phyloP scores from a whole-genome alignment of 2,113 vertebrate genomes.

The Typhlomys cinereus region DNA sequence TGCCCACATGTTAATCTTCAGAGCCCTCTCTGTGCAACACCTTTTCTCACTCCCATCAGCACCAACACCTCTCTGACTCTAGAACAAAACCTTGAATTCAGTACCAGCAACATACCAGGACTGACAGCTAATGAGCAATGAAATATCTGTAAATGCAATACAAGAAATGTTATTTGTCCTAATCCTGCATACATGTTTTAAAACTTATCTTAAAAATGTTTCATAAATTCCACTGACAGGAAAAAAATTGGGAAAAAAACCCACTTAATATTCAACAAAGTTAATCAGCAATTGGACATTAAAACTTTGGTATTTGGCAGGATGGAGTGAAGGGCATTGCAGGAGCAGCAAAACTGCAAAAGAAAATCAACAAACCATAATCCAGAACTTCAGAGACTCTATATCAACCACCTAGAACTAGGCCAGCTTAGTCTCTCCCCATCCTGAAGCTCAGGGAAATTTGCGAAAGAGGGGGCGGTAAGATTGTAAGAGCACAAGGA shows the following conservation, averaged over 20 bases:
- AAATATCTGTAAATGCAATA: constrained; percentile 50
- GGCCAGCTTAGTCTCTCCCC: too few species aligned
- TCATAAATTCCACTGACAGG: background rate
- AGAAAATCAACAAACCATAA: too few species aligned
- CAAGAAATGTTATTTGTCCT: constrained; percentile 26
- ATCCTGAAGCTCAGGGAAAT: too few species aligned
- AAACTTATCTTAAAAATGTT: background rate
- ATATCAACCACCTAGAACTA: too few species aligned
- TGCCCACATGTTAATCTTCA: background rate
- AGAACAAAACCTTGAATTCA: background rate
- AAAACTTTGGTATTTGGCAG: background rate
- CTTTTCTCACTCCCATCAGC: too few species aligned
- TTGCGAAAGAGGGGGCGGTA: too few species aligned
- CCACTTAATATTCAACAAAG: background rate
- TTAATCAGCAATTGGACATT: background rate
- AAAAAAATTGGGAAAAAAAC: background rate
- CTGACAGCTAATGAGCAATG: constrained; percentile 25
- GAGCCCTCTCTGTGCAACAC: background rate
- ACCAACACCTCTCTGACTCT: background rate
- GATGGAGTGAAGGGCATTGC: too few species aligned
- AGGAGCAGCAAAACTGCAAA: too few species aligned
- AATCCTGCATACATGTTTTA: constrained; percentile 29
- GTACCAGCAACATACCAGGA: background rate
- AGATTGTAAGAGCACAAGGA: too few species aligned
- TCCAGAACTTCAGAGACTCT: too few species aligned